A percentile compares a stretch with the other conserved stretches of the same genome.
These are phyloP conservation scores for Parotocinclus haroldoi DNA, from an alignment of 2,797 vertebrate genomes.

Conservation along the genomic window DNA sequence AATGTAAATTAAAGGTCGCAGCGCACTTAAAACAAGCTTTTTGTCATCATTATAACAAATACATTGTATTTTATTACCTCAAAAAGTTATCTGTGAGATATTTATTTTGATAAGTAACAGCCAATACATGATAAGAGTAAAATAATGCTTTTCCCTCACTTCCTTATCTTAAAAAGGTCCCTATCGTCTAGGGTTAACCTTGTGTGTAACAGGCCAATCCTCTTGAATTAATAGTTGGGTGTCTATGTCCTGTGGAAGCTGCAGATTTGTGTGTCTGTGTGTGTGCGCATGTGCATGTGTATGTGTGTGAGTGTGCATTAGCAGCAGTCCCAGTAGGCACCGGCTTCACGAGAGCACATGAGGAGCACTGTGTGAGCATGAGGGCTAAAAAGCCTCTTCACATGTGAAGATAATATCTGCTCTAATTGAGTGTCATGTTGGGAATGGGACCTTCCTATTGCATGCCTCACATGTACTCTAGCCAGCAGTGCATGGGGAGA, in stretches of 20 bases:
- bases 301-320: constrained; percentile 34
- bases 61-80: background rate
- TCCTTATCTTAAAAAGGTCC: constrained; percentile 5
- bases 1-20: no score
- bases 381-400: constrained; percentile 59
- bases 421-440: constrained; percentile 60
- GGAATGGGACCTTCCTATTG: constrained; percentile 51
- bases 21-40: no score
- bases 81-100: no score
- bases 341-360: constrained; percentile 39
- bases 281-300: constrained; percentile 26
- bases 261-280: constrained; percentile 25
- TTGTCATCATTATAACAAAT: no score
- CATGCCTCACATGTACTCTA: constrained; percentile 53
- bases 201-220: constrained; percentile 53
- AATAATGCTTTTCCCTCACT: background rate
- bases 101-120: background rate
- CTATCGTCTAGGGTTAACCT: constrained; percentile 32
- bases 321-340: constrained; percentile 23
- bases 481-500: constrained; percentile 48
- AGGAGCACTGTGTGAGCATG: constrained; percentile 40
- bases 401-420: constrained; percentile 57
- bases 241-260: no score
- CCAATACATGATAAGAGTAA: background rate
- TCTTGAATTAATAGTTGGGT: no score